Evolutionary conservation across 2,888 invertebrate species (phyloP), one percentile per base, ranked within the genome.

Genomic region (Mimachlamys varia): DNA sequence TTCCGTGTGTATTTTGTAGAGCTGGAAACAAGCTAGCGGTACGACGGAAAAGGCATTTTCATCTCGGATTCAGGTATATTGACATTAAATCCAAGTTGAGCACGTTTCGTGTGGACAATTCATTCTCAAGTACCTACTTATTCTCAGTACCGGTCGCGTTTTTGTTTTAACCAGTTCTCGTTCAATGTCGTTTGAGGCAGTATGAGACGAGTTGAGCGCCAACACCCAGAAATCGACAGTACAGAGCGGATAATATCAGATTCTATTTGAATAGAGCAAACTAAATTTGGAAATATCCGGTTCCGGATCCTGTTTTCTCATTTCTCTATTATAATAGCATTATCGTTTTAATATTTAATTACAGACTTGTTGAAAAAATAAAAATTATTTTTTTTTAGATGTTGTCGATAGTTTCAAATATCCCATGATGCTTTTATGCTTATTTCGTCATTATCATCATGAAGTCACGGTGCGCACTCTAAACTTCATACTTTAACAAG

Each of bases 21-120:
- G 12, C 13, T 27, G 33, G 76, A 76, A 76, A 76, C 76, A 76
- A 76, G 76, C 27, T 76, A 27, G 76, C 76, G 27, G 10, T 76
- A 33, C 22, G 27, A 22, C 33, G 76, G 33, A 76, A 76, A 76
- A 33, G 33, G 13, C 1, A 10, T 27, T 22, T 76, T 33, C 76
- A 76, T 33, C 13, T 22, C 27, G 76, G 76, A 76, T 76, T 76
- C 76, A 76, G 76, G 76, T 33, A 76, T 76, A 33, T 76, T 76
- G 0, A 76, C 76, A 33, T 76, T 76, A 33, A 76, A 76, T 76
- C 76, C 76, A 76, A 76, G 76, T 33, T 76, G 76, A 76, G 33
- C 13, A 76, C 76, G 76, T 12, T 44, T 44, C 44, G 44, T 44
- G 44, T 44, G 44, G 44, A 44, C 44, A 7, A 33, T 76, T 33